phyloP scores from a whole-genome alignment of 2,113 vertebrate species.

The Tragulus kanchil region DNA sequence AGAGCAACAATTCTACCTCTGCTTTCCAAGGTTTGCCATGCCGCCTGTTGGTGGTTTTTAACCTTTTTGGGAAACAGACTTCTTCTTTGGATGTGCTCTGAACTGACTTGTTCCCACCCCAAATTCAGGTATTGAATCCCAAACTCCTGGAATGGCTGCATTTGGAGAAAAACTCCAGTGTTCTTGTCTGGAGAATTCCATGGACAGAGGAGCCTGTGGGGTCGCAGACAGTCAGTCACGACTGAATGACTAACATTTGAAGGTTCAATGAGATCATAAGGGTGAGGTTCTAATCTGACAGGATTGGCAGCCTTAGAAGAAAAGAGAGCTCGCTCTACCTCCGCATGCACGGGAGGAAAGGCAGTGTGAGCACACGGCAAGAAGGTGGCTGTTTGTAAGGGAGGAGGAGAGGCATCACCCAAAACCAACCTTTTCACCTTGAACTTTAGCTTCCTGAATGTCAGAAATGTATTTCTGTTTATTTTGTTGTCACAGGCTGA shows the following conservation, averaged over 20 bases:
- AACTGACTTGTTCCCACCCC: neutral
- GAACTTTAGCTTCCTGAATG: neutral
- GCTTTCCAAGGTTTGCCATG: neutral
- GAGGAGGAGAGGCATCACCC: neutral
- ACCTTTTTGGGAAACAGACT: neutral
- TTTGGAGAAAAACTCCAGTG: neutral
- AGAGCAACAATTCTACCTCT: neutral
- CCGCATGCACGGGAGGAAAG: neutral
- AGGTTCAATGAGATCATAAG: neutral
- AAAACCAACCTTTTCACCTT: neutral
- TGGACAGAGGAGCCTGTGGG: neutral
- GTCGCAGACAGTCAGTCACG: neutral
- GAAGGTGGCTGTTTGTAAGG: neutral
- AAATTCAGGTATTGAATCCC: neutral
- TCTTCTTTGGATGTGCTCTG: neutral
- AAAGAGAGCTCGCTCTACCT: neutral
- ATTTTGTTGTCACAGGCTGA: neutral
- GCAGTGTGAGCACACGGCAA: neutral
- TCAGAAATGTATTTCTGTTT: neutral
- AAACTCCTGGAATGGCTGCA: neutral
- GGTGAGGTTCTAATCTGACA: neutral
- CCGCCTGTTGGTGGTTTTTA: neutral
- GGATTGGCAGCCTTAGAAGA: neutral
- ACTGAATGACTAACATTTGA: neutral
- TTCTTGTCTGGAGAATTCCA: neutral